Conservation (phyloP, 2,113 vertebrate species). For the human (Homo sapiens) region DNA sequence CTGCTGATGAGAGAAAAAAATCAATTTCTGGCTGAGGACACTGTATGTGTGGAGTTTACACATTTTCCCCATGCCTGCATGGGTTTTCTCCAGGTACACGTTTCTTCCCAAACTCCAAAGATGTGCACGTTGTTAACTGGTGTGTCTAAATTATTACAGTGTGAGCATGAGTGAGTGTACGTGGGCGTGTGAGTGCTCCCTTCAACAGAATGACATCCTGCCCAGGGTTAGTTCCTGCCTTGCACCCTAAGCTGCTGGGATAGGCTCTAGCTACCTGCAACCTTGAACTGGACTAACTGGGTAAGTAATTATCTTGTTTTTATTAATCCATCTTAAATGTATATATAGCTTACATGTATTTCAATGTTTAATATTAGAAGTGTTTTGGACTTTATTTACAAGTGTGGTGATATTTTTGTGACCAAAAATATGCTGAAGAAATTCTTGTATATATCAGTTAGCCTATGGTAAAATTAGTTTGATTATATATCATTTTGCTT, state of each 20-base stretch:
- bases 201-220: background rate
- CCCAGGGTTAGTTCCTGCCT: background rate
- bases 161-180: background rate
- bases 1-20: background rate
- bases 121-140: background rate
- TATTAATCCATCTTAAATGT: background rate
- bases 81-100: background rate
- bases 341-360: background rate
- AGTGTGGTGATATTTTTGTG: background rate
- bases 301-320: background rate
- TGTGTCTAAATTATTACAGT: background rate
- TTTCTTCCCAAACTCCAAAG: background rate
- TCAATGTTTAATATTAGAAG: background rate
- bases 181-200: background rate
- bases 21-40: background rate
- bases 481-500: background rate
- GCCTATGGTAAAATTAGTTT: background rate
- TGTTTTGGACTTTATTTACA: background rate
- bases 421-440: background rate
- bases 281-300: background rate
- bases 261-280: background rate
- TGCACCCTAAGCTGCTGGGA: background rate
- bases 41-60: background rate
- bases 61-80: background rate
- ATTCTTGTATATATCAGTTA: background rate